Evolutionary conservation across 2,797 vertebrate species (phyloP), one percentile per base, ranked within the genome.

Genomic region (Eutrigla gurnardus): DNA sequence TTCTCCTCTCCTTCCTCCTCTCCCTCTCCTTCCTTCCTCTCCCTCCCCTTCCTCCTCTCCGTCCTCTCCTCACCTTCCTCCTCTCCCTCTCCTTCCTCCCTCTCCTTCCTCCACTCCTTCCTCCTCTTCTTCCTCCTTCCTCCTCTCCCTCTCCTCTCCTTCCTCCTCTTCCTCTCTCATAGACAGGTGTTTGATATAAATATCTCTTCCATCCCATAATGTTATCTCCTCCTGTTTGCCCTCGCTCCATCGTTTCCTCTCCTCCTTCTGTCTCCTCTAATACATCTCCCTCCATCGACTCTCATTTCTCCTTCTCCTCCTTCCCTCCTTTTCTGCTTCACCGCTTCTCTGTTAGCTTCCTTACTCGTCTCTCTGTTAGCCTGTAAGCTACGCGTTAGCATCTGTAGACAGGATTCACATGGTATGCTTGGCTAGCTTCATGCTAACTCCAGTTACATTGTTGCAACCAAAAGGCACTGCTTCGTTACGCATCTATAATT

Each of bases 301-400:
- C 17, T 7, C 53, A 25, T 25, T 25, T 25, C 25, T 25, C 25
- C 25, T 25, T 25, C 25, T 25, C 25, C 25, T 25, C 25, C 25
- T 25, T 68, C 17, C 67, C 13, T 52, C 50, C 50, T 52, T 33
- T 71, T 80, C 71, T 76, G 73, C 76, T 73, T 80, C 70, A 63
- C 65, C 82, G 78, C 75, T 7, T 17, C 73, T 78, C 58, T 32
- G n/a, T 47, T 54, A 35, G 32, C 6, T 32, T 4, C n/a, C 42
- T 25, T 25, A 25, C 25, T 25, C 25, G 25, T 25, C 25, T 25
- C 25, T 25, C 25, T 7, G 52, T 52, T 70, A 43, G 61, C 63
- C 75, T 32, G 73, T 40, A 11, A 33, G 57, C 74, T 33, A 2
- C 6, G 40, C 17, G 45, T 64, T 64, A 25, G 40, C 32, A 11